Conservation (phyloP, 1,140 invertebrate genomes). For the Conus ventricosus region DNA sequence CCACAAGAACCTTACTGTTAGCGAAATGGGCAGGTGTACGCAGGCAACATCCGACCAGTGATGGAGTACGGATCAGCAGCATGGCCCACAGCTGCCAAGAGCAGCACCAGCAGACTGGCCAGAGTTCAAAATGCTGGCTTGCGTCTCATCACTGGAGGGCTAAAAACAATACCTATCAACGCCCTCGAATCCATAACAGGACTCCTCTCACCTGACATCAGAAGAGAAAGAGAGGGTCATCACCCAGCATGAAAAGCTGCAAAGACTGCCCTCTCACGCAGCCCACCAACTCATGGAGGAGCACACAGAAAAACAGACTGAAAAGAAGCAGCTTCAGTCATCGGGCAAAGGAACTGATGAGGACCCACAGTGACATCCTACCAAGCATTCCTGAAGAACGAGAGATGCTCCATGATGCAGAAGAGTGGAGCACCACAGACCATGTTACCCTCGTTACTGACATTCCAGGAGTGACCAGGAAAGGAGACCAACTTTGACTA, state of each 20-base stretch:
- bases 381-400: not conserved
- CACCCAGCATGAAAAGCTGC: constrained; percentile 12
- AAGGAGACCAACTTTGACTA: not conserved
- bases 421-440: not conserved
- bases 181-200: not conserved
- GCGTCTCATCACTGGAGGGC: constrained; percentile 15
- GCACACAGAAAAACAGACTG: not conserved
- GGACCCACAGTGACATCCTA: not conserved
- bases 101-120: constrained; percentile 16
- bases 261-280: not conserved
- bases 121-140: constrained; percentile 20
- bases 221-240: constrained; percentile 22
- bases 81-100: constrained; percentile 8
- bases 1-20: not conserved
- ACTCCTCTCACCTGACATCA: not conserved
- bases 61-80: constrained; percentile 10
- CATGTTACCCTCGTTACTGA: not conserved
- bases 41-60: not conserved
- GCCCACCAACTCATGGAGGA: not conserved
- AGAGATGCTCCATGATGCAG: not conserved
- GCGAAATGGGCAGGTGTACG: not conserved
- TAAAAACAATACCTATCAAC: constrained; percentile 8
- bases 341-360: not conserved
- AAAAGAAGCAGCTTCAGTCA: constrained; percentile 14
- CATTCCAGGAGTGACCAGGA: not conserved